Conservation (phyloP, 2,888 invertebrate genomes). For the Pandemis corylana region DNA sequence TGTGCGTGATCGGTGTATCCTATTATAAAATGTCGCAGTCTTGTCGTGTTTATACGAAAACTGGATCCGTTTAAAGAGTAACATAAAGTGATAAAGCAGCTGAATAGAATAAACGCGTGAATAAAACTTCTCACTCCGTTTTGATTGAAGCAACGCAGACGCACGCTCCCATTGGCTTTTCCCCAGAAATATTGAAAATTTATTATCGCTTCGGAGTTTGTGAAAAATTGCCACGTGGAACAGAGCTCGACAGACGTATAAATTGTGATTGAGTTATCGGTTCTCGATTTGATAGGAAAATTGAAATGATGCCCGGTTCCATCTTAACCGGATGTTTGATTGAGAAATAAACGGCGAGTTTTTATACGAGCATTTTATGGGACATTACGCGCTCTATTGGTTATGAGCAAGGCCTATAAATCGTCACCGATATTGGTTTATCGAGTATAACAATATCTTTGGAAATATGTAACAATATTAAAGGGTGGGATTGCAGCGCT, state of each 20-base stretch:
- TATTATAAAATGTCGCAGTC: too few relatives aligned
- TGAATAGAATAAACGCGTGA: slow-evolving; percentile 49
- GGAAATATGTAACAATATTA: slow-evolving; percentile 67
- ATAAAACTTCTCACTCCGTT: slow-evolving; percentile 46
- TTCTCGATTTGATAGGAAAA: slow-evolving; percentile 47
- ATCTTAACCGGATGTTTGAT: slow-evolving; percentile 27
- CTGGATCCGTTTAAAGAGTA: neutral
- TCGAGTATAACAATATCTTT: slow-evolving; percentile 47
- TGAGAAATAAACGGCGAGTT: slow-evolving; percentile 37
- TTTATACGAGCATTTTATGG: slow-evolving; percentile 46
- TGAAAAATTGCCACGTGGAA: slow-evolving; percentile 54
- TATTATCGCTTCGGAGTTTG: slow-evolving; percentile 54
- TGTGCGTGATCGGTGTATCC: too few relatives aligned
- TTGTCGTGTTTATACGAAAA: neutral
- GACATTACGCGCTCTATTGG: slow-evolving; percentile 52
- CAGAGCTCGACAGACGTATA: slow-evolving; percentile 48
- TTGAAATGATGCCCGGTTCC: slow-evolving; percentile 43
- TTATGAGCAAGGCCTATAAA: slow-evolving; percentile 54
- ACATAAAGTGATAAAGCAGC: slow-evolving; percentile 27
- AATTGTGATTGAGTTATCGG: slow-evolving; percentile 50
- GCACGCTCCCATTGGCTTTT: slow-evolving; percentile 42
- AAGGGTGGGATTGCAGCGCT: slow-evolving; percentile 67
- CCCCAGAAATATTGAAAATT: slow-evolving; percentile 49
- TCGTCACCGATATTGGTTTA: slow-evolving; percentile 53
- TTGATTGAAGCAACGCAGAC: slow-evolving; percentile 44